These are phyloP conservation scores for Furcifer pardalis DNA, from an alignment of 2,797 vertebrate species.

Conservation along the genomic window DNA sequence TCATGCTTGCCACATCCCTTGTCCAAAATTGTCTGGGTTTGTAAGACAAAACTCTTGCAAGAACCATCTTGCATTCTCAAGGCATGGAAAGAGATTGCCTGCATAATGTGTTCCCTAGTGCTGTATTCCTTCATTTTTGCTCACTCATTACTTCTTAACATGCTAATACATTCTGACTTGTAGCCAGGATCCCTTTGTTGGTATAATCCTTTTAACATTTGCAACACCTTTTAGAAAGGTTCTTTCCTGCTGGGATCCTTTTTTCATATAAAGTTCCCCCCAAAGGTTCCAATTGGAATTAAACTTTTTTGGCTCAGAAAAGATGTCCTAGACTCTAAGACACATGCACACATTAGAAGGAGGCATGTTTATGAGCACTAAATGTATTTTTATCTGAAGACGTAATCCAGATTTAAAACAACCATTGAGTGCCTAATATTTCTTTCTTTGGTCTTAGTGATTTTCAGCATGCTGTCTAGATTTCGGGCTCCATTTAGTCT, in stretches of 20 bases:
- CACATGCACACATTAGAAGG: too few relatives aligned
- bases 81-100: background rate
- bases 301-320: slow-evolving; percentile 16
- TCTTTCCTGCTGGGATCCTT: background rate
- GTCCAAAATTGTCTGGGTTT: background rate
- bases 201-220: slow-evolving; percentile 32
- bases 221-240: slow-evolving; percentile 14
- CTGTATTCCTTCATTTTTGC: background rate
- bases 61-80: background rate
- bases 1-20: too few relatives aligned
- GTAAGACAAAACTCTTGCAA: background rate
- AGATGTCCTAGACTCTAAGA: slow-evolving; percentile 17
- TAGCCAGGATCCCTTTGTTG: slow-evolving; percentile 29
- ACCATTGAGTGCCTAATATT: background rate
- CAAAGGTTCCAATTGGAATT: slow-evolving; percentile 5
- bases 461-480: background rate
- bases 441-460: background rate
- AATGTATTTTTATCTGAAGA: slow-evolving; percentile 10
- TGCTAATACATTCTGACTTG: slow-evolving; percentile 10
- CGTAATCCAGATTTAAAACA: slow-evolving; percentile 35
- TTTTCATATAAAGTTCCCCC: slow-evolving; percentile 27
- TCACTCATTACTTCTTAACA: background rate
- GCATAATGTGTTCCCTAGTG: background rate
- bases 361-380: background rate
- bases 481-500: slow-evolving; percentile 23